Percentiles rank a stretch among this genome's conserved stretches.
These are phyloP conservation scores for Parazoanthus darwini DNA, from an alignment of 92 coral and sea anemone genomes.

Conservation along the genomic window DNA sequence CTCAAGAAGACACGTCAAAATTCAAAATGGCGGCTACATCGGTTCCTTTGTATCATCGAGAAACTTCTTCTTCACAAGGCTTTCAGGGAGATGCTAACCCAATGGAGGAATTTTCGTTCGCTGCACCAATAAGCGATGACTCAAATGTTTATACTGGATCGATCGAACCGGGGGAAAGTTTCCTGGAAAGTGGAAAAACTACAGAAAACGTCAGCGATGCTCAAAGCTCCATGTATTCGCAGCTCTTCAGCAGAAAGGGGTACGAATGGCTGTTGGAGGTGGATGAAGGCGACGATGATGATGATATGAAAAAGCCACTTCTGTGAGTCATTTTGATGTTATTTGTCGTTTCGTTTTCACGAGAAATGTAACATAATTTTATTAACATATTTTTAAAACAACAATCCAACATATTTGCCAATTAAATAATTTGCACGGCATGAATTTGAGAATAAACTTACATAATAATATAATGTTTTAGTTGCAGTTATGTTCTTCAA, in stretches of 20 bases:
- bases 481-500: too few relatives aligned
- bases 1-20: constrained; percentile 42
- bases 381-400: too few relatives aligned
- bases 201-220: constrained; percentile 50
- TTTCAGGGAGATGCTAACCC: constrained; percentile 67
- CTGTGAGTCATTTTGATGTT: constrained; percentile 58
- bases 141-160: constrained; percentile 80
- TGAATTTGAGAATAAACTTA: too few relatives aligned
- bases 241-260: constrained; percentile 85
- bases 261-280: constrained; percentile 97
- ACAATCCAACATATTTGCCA: too few relatives aligned
- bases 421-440: too few relatives aligned
- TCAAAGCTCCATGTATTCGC: constrained; percentile 78
- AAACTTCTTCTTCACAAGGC: constrained; percentile 55
- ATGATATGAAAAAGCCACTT: constrained; percentile 88
- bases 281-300: constrained; percentile 91
- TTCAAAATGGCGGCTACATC: constrained; percentile 96
- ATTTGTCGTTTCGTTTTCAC: not conserved
- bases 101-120: constrained; percentile 87
- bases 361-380: not conserved
- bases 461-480: too few relatives aligned
- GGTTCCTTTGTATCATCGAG: constrained; percentile 88
- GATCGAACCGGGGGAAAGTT: constrained; percentile 76
- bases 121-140: constrained; percentile 75
- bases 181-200: constrained; percentile 59